Percentiles rank a stretch among this genome's conserved stretches.
Conservation (phyloP, 2,888 invertebrate species). For the Lasioglossum villosulum region DNA sequence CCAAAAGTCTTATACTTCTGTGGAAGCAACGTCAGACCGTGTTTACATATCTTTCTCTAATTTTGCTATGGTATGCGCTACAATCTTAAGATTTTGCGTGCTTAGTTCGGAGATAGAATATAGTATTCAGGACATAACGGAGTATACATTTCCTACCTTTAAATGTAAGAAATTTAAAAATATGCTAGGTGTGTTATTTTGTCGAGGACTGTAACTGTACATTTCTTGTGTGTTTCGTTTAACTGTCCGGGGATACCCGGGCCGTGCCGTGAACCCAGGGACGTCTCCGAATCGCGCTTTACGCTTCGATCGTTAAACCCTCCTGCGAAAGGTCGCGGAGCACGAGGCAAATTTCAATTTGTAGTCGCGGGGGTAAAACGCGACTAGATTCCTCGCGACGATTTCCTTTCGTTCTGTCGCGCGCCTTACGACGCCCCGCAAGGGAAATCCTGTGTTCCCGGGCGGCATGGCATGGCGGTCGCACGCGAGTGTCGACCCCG, state of each 20-base stretch:
- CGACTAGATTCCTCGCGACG: conserved; percentile 37
- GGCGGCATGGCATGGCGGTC: neutral
- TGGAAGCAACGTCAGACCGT: no score
- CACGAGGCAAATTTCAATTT: conserved; percentile 46
- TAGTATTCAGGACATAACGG: no score
- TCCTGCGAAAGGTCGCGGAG: neutral
- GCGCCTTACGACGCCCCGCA: conserved; percentile 60
- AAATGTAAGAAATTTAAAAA: no score
- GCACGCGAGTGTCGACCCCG: conserved; percentile 74
- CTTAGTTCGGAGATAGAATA: no score
- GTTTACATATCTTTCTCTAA: no score
- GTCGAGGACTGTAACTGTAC: no score
- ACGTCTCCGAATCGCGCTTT: neutral
- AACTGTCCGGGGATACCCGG: neutral
- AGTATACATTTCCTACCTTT: no score
- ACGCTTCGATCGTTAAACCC: conserved; percentile 27
- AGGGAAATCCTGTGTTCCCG: conserved; percentile 57
- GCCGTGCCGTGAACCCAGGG: neutral
- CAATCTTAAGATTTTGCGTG: no score
- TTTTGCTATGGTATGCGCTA: no score
- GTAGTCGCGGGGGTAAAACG: conserved; percentile 17
- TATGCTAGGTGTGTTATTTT: no score
- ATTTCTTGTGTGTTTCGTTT: neutral
- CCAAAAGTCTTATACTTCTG: no score
- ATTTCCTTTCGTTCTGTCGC: conserved; percentile 48